A percentile compares a stretch with the other conserved stretches of the same genome.
phyloP scores from a whole-genome alignment of 2,888 invertebrate genomes.

The Drosophila paracracens region DNA sequence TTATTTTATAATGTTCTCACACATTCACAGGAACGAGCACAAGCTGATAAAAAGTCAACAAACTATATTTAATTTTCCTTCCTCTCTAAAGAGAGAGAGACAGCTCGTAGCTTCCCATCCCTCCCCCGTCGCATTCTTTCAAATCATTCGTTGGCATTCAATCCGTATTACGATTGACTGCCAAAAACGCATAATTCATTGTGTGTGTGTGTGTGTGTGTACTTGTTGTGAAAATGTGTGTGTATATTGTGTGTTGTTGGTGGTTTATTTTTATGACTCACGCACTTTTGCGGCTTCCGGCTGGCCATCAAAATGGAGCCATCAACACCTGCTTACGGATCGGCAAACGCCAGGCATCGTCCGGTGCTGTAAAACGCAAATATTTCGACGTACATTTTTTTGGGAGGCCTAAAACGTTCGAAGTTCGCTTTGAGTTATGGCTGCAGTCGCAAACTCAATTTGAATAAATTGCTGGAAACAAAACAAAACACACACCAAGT shows the following conservation, averaged over 20 bases:
- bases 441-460: constrained; percentile 79
- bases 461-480: constrained; percentile 74
- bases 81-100: background rate
- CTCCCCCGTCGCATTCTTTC: background rate
- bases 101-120: background rate
- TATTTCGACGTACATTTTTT: constrained; percentile 28
- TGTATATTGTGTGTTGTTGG: constrained; percentile 29
- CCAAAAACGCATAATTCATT: constrained; percentile 76
- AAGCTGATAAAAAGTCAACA: constrained; percentile 7
- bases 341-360: constrained; percentile 22
- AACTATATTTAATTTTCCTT: constrained; percentile 30
- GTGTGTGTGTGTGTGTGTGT: constrained; percentile 9
- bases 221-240: constrained; percentile 13
- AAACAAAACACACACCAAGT: constrained; percentile 60
- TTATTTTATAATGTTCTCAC: background rate
- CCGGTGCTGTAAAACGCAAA: constrained; percentile 48
- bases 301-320: constrained; percentile 78
- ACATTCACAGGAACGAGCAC: background rate
- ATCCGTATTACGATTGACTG: constrained; percentile 65
- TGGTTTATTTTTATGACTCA: constrained; percentile 77
- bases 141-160: constrained; percentile 17
- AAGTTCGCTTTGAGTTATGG: constrained; percentile 75
- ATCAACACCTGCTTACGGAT: constrained; percentile 73
- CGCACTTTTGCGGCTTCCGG: constrained; percentile 80
- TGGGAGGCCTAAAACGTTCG: constrained; percentile 38